phyloP scores from a whole-genome alignment of 1,140 invertebrate genomes.

The Drosophila kikkawai region DNA sequence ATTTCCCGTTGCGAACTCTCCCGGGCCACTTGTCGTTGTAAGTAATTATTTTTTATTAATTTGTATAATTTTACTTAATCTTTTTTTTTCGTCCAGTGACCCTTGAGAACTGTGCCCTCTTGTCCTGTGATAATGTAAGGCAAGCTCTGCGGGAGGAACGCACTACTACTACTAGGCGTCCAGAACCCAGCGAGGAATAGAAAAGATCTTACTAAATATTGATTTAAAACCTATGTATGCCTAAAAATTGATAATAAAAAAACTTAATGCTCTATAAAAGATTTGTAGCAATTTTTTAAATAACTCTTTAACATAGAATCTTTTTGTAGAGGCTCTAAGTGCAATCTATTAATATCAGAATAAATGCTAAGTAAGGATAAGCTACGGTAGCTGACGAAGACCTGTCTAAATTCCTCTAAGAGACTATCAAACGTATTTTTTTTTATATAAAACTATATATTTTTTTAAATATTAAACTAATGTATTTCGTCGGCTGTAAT shows the following conservation, averaged over 20 bases:
- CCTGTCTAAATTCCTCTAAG: no score
- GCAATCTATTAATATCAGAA: no score
- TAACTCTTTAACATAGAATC: no score
- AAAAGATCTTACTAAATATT: not conserved
- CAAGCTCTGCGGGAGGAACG: not conserved
- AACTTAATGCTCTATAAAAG: not conserved
- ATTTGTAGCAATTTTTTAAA: no score
- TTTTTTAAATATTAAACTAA: no score
- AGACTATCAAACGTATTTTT: no score
- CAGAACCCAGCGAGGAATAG: not conserved
- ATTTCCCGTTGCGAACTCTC: conserved; percentile 6
- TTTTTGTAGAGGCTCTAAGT: no score
- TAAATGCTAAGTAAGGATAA: not conserved
- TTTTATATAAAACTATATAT: no score
- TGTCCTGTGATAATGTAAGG: conserved; percentile 5
- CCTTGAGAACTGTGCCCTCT: not conserved
- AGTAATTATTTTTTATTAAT: accelerated
- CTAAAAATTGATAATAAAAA: not conserved
- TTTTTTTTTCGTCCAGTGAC: not conserved
- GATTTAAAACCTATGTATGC: not conserved
- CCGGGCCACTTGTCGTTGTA: not conserved
- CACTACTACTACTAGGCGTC: not conserved
- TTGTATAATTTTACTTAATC: no score
- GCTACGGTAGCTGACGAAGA: not conserved
- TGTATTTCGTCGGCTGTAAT: no score